These are phyloP conservation scores for Pachyseris speciosa DNA, from an alignment of 64 coral and sea anemone species.

Conservation along the genomic window DNA sequence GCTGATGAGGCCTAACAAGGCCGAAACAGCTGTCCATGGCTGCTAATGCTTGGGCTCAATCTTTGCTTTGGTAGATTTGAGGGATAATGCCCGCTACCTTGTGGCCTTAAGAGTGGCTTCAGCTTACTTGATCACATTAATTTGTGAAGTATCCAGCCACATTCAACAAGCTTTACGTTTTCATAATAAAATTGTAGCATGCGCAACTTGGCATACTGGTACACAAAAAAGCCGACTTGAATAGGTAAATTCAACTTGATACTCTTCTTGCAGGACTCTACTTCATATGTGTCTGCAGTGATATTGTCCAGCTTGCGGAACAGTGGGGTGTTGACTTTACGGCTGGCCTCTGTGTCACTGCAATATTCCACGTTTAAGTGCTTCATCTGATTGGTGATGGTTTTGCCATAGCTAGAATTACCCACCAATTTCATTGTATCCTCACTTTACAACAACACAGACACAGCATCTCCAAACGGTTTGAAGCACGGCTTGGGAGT, in stretches of 20 bases:
- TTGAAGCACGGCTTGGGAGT: slow-evolving; percentile 35
- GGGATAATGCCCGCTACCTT: too few relatives aligned
- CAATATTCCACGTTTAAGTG: neutral
- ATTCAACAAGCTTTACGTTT: too few relatives aligned
- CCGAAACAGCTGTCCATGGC: too few relatives aligned
- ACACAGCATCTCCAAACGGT: slow-evolving; percentile 54
- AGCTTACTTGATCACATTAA: too few relatives aligned
- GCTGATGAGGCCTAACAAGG: too few relatives aligned
- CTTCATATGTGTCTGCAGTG: neutral
- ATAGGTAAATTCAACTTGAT: neutral
- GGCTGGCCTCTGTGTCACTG: neutral
- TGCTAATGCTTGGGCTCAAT: too few relatives aligned
- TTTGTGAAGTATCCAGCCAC: too few relatives aligned
- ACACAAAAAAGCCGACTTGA: neutral
- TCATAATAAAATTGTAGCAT: slow-evolving; percentile 70
- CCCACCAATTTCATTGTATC: slow-evolving; percentile 38
- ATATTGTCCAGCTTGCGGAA: neutral
- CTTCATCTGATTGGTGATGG: neutral
- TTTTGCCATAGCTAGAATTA: slow-evolving; percentile 16
- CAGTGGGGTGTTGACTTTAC: neutral
- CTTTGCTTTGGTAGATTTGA: too few relatives aligned
- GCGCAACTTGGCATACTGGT: slow-evolving; percentile 45
- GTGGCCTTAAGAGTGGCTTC: too few relatives aligned
- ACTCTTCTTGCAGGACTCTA: neutral
- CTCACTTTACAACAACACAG: slow-evolving; percentile 1